Base-by-base conservation (phyloP, 1,140 invertebrate species). In the Monomorium pharaonis region DNA sequence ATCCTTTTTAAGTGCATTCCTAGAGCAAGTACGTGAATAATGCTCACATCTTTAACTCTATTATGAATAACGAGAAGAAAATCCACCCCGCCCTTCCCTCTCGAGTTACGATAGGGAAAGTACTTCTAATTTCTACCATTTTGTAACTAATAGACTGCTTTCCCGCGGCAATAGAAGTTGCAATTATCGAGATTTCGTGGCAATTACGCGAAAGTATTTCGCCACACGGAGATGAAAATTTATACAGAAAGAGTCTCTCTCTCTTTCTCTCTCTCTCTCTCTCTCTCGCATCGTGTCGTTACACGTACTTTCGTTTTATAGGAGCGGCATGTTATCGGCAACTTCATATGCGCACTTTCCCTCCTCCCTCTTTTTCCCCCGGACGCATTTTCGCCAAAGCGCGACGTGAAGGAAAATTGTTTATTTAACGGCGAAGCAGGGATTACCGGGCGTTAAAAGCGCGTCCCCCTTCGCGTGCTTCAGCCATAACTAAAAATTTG, bases 401-500 rank as follows among this genome's bases (percentile, higher is more conserved):
- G 78, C 65, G 65, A 69, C 24, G 67, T 2, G 78, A 30, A 56
- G 78, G 78, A 54, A 58, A 81, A 81, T 81, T 81, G 78, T 81
- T 81, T 72, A 81, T 81, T 81, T 81, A 81, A 81, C 78, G 78
- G 37, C 78, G 51, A 72, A 58, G 78, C 56, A 72, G 78, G 65
- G 78, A 81, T 81, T 81, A 81, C 67, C 65, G 65, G n/a, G 49
- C 65, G 30, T 37, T 72, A 70, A 81, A 81, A 72, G 78, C 78
- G 77, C 77, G 63, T 69, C 44, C 37, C n/a, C 63, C 77, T 67
- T 51, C 76, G 37, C 65, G 51, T 16, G 51, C 65, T 37, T 44
- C 65, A 72, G 78, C 78, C 65, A 81, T 81, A 81, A 81, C 78
- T 81, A 81, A 84, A 84, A 75, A 76, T 84, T 84, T 84, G 70